Evolutionary conservation across 2,797 vertebrate species (phyloP).

Genomic region (Phrynocephalus forsythii): DNA sequence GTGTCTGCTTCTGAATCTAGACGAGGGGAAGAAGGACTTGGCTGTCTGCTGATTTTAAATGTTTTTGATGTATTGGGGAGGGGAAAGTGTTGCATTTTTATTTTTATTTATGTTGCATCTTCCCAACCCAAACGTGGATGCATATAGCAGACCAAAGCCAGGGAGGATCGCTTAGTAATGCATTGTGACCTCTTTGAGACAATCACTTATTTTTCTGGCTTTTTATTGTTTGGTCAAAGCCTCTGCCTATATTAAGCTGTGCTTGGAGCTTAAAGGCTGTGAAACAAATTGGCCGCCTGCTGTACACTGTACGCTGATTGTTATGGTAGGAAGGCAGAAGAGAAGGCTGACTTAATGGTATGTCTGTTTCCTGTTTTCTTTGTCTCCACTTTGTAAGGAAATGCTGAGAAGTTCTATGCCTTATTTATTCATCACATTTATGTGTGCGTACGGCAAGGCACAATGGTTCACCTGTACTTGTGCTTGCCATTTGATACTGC

Average conservation of each 20-base stretch:
- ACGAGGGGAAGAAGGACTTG: constrained; percentile 7
- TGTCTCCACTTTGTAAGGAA: constrained; percentile 34
- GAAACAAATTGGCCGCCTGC: constrained; percentile 32
- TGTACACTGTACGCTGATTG: constrained; percentile 25
- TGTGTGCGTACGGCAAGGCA: background rate
- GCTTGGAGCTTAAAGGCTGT: constrained; percentile 50
- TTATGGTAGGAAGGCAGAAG: background rate
- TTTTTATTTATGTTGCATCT: background rate
- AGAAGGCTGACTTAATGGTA: constrained; percentile 15
- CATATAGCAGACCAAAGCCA: background rate
- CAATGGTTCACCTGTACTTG: background rate
- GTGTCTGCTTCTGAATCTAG: background rate
- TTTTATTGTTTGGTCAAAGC: constrained; percentile 36
- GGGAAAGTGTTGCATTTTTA: background rate
- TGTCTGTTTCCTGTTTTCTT: constrained; percentile 27
- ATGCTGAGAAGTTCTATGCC: background rate
- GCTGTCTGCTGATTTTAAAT: background rate
- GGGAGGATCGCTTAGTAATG: background rate
- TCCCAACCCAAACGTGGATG: constrained; percentile 9
- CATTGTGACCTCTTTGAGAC: constrained; percentile 7
- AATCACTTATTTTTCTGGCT: constrained; percentile 24
- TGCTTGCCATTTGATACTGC: background rate
- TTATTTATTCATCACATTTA: constrained; percentile 22
- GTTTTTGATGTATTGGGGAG: background rate
- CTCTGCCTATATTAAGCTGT: constrained; percentile 1